Evolutionary conservation across 2,113 vertebrate genomes (phyloP), one percentile per base, ranked within the genome.

Genomic region (Mixornis gularis): DNA sequence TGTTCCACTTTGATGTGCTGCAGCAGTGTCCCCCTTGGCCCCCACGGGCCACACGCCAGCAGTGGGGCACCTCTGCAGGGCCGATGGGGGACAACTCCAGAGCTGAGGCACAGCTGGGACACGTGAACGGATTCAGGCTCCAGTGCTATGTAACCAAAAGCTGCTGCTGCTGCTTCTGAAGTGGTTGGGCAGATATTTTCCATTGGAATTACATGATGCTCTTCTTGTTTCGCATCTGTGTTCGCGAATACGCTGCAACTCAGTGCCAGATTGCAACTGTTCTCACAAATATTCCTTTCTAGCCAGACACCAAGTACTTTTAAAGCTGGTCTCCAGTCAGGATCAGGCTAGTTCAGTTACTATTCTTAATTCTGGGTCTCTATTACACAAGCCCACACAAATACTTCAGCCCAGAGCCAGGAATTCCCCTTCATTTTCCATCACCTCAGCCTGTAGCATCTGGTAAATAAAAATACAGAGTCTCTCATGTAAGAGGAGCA

Each of bases 41-140:
- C 22, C 40, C 3, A 1, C 1, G 0, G 3, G 59, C 49, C 79
- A 53, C 6, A 8, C 0, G 15, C 44, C 74, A 59, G 59, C 1
- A 0, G 30, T 8, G 8, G 51, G 79, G 26, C 62, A 83, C 18
- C 56, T 80, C 83, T 2, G 7, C 1, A 2, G 53, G 56, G 60
- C 14, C 0, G 0, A 4, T 13, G 41, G 41, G 30, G 73, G n/a
- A 64, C 22, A 63, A 0, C 19, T 36, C 21, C 0, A 4, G 64
- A 56, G 48, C 0, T 16, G 18, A 56, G 56, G 48, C 59, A 60
- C 44, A 69, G 25, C 51, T 49, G 66, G 41, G 29, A n/a, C 38
- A 41, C 12, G 2, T 1, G 12, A 69, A 66, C 0, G 0, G 36
- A 70, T 41, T 44, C 44, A 70, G 29, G 34, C 24, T 52, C 34